Base-by-base conservation (phyloP, 2,113 vertebrate species). In the Elaphurus davidianus region DNA sequence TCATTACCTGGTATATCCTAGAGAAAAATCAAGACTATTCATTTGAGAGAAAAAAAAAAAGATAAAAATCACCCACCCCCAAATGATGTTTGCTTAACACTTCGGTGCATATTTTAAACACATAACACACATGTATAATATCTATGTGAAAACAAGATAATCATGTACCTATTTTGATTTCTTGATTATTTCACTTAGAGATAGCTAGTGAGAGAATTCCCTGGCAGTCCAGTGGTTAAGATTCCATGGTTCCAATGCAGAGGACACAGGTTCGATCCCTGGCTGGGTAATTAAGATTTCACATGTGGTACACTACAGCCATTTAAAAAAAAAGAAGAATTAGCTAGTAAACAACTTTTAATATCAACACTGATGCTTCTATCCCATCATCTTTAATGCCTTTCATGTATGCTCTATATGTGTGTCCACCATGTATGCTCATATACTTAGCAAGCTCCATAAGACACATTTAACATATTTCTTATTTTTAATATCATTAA, bases 171-270 rank as follows among this genome's bases (percentile, higher is more conserved):
- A 79, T 60, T 90, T 90, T 84, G 27, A 91, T 93, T 94, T 92
- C 59, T 95, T 92, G 45, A 82, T 74, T 89, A 85, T 71, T 95
- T 95, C 33, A 60, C 50, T 96, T 96, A 76, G 82, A 94, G 91
- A 83, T 76, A 50, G 6, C 33, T 76, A 43, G 7, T 43, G 40
- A 94, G 78, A 47, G 9, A 81, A 81, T 81, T 81, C 5, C 45
- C 45, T 81, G 45, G 17, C 1, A 19, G 78, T 21, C 47, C 78
- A 33, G 47, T 81, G 9, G 78, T 52, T 81, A 52, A 19, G 78
- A 52, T 19, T 21, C 47, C 28, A 50, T 5, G 30, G 27, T 81
- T 81, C 47, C 28, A 52, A 50, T 52, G 78, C 47, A 50, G 16
- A 19, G 10, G 16, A 50, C 10, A 6, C 8, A 30, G 45, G 78